These are phyloP conservation scores for Chromoteleia sp. DNA, from an alignment of 2,888 invertebrate species.

Conservation along the genomic window DNA sequence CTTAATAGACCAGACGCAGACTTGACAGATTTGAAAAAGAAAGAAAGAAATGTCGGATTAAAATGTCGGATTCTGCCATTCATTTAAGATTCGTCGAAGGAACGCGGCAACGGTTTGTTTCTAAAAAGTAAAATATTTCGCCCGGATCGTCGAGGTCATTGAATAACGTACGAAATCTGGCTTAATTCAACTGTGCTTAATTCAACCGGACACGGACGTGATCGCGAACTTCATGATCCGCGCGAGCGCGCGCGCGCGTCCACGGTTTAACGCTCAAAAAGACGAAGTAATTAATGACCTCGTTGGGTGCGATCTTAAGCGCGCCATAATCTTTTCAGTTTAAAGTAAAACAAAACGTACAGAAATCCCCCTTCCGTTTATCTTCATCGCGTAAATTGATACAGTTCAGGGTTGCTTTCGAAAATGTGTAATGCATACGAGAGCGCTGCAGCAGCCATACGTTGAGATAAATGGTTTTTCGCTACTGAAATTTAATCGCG, in stretches of 20 bases:
- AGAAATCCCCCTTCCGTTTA: slow-evolving; percentile 61
- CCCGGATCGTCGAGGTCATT: too few species aligned
- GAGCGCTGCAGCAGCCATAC: slow-evolving; percentile 29
- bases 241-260: slow-evolving; percentile 3
- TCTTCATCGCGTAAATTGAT: slow-evolving; percentile 69
- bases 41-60: too few species aligned
- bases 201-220: slow-evolving; percentile 31
- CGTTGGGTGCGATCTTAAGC: slow-evolving; percentile 53
- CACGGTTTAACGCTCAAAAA: slow-evolving; percentile 27
- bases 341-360: slow-evolving; percentile 62
- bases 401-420: slow-evolving; percentile 45
- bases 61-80: too few species aligned
- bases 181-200: slow-evolving; percentile 26
- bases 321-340: slow-evolving; percentile 62
- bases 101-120: too few species aligned
- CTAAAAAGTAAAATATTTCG: too few species aligned
- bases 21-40: too few species aligned
- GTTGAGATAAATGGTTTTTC: slow-evolving; percentile 56
- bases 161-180: slow-evolving; percentile 28
- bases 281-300: slow-evolving; percentile 52
- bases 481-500: slow-evolving; percentile 50
- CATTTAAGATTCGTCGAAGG: too few species aligned
- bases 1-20: too few species aligned
- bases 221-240: slow-evolving; percentile 26
- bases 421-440: slow-evolving; percentile 53